Conservation (phyloP, 1,140 invertebrate species). For the Theocolax elegans region DNA sequence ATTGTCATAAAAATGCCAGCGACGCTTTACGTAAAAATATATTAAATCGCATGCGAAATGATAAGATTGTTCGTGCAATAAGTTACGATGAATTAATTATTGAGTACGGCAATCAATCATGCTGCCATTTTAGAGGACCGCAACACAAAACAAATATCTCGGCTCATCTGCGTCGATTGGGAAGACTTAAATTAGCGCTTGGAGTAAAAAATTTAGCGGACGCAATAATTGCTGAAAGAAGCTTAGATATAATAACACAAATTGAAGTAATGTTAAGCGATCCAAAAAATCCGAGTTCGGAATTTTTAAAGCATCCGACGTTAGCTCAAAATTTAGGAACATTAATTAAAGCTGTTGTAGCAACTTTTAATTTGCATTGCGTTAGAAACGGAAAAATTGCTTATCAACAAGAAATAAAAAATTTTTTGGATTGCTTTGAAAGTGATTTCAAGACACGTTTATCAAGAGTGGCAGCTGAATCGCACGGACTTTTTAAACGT, state of each 20-base stretch:
- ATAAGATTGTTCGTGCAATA: neutral
- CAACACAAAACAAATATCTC: slow-evolving; percentile 8
- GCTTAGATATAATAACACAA: neutral
- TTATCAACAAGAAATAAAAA: neutral
- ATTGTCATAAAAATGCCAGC: neutral
- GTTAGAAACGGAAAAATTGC: neutral
- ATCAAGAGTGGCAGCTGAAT: neutral
- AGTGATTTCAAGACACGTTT: neutral
- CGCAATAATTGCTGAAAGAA: neutral
- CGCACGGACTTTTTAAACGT: neutral
- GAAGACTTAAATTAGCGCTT: neutral
- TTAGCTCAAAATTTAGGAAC: neutral
- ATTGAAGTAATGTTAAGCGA: neutral
- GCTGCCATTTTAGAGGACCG: neutral
- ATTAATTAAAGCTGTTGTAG: neutral
- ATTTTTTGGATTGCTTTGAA: neutral
- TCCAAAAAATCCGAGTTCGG: no score
- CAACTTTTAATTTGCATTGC: neutral
- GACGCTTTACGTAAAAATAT: neutral
- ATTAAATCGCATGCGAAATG: neutral
- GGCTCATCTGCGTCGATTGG: neutral
- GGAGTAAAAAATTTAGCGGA: neutral
- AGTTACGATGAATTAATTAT: neutral
- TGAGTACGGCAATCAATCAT: neutral
- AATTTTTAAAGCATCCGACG: neutral